Conservation (phyloP, 1,140 invertebrate species). For the Wiebesia pumilae region DNA sequence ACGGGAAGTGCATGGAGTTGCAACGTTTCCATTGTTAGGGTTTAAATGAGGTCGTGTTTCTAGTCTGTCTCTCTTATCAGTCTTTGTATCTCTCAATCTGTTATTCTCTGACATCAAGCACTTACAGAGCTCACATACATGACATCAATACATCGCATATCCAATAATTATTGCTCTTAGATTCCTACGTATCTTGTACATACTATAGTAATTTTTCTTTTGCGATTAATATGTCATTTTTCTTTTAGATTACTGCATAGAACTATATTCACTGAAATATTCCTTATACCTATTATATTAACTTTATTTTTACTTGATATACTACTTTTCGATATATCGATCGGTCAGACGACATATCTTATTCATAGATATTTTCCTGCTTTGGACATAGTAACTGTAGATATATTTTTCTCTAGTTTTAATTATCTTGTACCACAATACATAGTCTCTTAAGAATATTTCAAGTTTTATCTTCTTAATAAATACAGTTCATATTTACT, state of each 20-base stretch:
- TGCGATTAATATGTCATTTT: too few species aligned
- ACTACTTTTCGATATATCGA: neutral
- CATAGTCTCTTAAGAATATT: neutral
- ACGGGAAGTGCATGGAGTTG: conserved; percentile 27
- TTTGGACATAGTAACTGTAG: neutral
- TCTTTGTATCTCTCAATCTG: neutral
- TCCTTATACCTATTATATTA: neutral
- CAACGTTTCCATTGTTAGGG: conserved; percentile 52
- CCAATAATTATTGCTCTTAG: neutral
- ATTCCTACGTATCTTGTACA: neutral
- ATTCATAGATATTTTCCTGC: neutral
- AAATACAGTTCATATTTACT: neutral
- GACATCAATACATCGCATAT: neutral
- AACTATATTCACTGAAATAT: too few species aligned
- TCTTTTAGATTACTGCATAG: too few species aligned
- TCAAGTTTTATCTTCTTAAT: neutral
- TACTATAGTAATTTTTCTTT: too few species aligned
- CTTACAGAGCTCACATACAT: neutral
- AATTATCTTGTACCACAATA: neutral
- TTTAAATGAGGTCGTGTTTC: conserved; percentile 57
- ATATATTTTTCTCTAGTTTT: neutral
- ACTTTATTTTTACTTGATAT: too few species aligned
- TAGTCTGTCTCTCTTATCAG: conserved; percentile 34
- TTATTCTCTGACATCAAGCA: neutral
- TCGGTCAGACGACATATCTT: neutral